Evolutionary conservation across 92 coral and sea anemone species (phyloP), one percentile per base, ranked within the genome.

Genomic region (Parazoanthus darwini): DNA sequence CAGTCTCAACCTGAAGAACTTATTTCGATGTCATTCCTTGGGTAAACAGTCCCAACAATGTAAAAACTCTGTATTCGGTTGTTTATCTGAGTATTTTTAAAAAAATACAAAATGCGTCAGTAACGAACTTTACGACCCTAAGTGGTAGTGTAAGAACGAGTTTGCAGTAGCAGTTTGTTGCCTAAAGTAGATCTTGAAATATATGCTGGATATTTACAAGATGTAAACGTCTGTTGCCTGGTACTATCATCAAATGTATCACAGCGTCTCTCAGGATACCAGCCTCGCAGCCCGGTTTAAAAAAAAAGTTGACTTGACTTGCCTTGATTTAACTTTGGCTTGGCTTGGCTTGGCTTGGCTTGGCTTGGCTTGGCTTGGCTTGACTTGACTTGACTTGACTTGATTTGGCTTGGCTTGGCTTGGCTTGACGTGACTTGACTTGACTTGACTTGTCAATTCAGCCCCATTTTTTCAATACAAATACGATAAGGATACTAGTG

Each of bases 101-200:
- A 1, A 76, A 6, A 44, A 39, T 37, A 6, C 80, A 76, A 76
- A 76, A 76, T 76, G 80, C 80, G 80, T 76, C 51, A 76, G 78
- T 20, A 3, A 39, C 25, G 7, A 63, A 63, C 8, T 63, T 58
- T 58, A 58, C 66, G 23, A 58, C 23, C 66, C 66, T 29, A 58
- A 48, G 1, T 48, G 51, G 20, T 54, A 63, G 70, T 25, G n/a
- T 63, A 63, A 63, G 26, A n/a, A 23, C 8, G 70, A 20, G 70
- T 22, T 63, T 23, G 8, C 25, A 63, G 70, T 23, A 63, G 70
- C 70, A 18, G 70, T 63, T 63, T 63, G 26, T 63, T 23, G 2
- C 70, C 6, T 18, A 63, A 63, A 22, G 26, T 63, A 63, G 70
- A 20, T 54, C 20, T 13, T 63, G 26, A 63, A 63, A 22, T 63